Evolutionary conservation across 2,888 invertebrate genomes (phyloP).

Genomic region (Strigamia transsilvanica): DNA sequence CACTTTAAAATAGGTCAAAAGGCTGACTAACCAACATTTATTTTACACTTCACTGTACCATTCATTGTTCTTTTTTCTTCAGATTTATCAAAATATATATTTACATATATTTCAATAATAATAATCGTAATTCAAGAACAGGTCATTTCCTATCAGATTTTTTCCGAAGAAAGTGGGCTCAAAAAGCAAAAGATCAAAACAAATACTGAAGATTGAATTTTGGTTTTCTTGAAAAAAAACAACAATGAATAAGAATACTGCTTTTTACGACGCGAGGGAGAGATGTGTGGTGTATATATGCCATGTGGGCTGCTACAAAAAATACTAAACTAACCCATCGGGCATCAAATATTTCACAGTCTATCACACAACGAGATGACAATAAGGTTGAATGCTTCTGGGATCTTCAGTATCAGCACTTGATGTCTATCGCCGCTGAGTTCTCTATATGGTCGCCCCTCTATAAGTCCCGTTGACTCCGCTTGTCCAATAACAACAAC

Average conservation of each 20-base stretch:
- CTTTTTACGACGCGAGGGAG: constrained; percentile 9
- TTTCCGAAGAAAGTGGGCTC: background rate
- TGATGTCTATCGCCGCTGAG: constrained; percentile 29
- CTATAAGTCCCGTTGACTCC: constrained; percentile 15
- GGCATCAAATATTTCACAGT: constrained; percentile 20
- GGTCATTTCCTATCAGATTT: background rate
- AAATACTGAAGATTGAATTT: constrained; percentile 9
- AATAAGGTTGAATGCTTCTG: constrained; percentile 14
- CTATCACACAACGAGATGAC: constrained; percentile 20
- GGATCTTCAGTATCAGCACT: constrained; percentile 20
- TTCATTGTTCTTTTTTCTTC: constrained; percentile 20
- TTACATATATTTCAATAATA: constrained; percentile 14
- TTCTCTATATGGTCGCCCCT: constrained; percentile 15
- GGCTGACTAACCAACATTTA: background rate
- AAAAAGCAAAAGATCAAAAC: background rate
- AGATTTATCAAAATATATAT: constrained; percentile 15
- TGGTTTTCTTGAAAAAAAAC: constrained; percentile 1
- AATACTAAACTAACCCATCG: constrained; percentile 15
- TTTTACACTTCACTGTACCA: background rate
- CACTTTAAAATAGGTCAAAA: background rate
- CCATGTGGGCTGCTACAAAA: constrained; percentile 7
- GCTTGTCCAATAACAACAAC: constrained; percentile 20
- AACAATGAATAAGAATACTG: background rate
- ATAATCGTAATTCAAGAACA: background rate
- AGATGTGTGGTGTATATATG: constrained; percentile 7